phyloP scores from a whole-genome alignment of 2,797 vertebrate species.

The Anas bahamensis region DNA sequence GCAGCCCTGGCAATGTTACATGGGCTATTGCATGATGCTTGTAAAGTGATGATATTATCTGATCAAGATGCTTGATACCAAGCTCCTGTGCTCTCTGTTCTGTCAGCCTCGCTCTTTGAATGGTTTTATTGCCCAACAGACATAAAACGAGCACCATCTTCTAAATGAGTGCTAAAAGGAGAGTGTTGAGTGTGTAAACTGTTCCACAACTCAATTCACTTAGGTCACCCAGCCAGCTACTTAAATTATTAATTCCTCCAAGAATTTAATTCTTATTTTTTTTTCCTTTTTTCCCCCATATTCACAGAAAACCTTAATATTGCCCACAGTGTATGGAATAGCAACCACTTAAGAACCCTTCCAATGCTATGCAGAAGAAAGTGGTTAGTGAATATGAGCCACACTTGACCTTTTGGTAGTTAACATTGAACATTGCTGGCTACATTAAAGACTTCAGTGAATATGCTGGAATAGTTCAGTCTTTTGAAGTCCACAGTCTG shows the following conservation, averaged over 20 bases:
- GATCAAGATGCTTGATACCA: neutral
- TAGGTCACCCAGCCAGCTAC: neutral
- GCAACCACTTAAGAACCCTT: neutral
- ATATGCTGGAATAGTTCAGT: neutral
- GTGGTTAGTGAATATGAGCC: neutral
- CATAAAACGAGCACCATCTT: neutral
- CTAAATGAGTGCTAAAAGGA: neutral
- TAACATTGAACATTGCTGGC: neutral
- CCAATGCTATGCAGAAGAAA: neutral
- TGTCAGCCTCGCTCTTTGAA: neutral
- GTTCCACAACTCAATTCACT: neutral
- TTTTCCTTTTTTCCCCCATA: neutral
- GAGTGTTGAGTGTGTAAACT: neutral
- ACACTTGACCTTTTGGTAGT: neutral
- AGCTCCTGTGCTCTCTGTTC: neutral
- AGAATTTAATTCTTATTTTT: neutral
- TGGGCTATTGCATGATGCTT: accelerated
- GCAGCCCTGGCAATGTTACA: neutral
- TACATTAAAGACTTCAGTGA: neutral
- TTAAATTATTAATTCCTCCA: neutral
- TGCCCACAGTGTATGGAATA: neutral
- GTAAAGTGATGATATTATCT: neutral
- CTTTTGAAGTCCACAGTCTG: neutral
- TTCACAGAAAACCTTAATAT: neutral
- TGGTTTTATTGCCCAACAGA: neutral